Percentiles rank a stretch among this genome's conserved stretches.
phyloP scores from a whole-genome alignment of 2,113 vertebrate species.

The Ochotona princeps region DNA sequence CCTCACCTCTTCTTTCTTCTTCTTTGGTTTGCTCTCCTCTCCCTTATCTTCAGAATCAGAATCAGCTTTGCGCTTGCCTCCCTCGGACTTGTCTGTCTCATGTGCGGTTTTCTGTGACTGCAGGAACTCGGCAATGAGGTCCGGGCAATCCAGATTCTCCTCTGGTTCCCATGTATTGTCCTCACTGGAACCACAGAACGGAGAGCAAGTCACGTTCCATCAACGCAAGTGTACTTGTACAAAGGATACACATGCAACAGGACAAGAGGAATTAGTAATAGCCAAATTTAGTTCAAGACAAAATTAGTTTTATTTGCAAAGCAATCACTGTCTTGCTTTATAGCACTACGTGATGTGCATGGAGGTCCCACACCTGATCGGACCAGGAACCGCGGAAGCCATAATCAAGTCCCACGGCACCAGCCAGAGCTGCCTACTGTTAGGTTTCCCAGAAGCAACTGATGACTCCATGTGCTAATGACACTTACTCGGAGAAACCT shows the following conservation, averaged over 20 bases:
- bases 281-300: background rate
- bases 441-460: background rate
- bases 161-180: slow-evolving; percentile 99
- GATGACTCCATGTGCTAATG: background rate
- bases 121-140: slow-evolving; percentile 96
- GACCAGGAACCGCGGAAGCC: slow-evolving; percentile 1
- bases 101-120: slow-evolving; percentile 95
- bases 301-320: slow-evolving; percentile 25
- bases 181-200: slow-evolving; percentile 88
- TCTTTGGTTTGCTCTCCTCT: slow-evolving; percentile 96
- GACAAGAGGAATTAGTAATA: background rate
- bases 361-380: background rate
- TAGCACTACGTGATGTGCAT: background rate
- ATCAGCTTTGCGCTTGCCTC: slow-evolving; percentile 93
- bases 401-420: background rate
- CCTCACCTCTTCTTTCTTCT: slow-evolving; percentile 96
- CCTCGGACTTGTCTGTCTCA: slow-evolving; percentile 90
- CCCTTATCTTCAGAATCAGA: slow-evolving; percentile 90
- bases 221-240: background rate
- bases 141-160: slow-evolving; percentile 98
- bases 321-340: background rate
- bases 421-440: background rate
- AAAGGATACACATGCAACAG: background rate
- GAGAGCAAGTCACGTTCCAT: slow-evolving; percentile 28
- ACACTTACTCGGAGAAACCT: slow-evolving; percentile 96